Evolutionary conservation across 2,888 invertebrate genomes (phyloP).

Genomic region (Spisula subtruncata): DNA sequence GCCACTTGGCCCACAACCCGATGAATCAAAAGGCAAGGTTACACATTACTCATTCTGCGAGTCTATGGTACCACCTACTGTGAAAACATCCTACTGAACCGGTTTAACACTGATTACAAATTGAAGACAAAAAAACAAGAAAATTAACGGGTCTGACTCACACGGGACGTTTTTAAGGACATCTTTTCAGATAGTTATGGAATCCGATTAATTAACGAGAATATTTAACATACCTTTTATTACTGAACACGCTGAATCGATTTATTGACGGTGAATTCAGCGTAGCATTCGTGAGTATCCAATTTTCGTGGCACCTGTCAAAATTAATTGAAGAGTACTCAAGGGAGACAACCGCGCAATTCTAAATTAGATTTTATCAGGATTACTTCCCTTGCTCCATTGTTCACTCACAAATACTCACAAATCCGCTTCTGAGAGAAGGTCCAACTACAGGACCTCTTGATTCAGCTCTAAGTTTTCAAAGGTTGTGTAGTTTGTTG

Average conservation of each 20-base stretch:
- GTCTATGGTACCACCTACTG: neutral
- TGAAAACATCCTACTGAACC: neutral
- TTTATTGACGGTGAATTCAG: neutral
- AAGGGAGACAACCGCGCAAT: conserved; percentile 39
- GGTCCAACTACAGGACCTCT: too few relatives aligned
- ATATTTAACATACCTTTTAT: neutral
- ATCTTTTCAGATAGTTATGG: neutral
- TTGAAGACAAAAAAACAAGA: neutral
- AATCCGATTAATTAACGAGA: neutral
- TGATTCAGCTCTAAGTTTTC: too few relatives aligned
- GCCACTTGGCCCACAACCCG: neutral
- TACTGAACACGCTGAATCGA: neutral
- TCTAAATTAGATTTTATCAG: neutral
- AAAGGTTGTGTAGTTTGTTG: too few relatives aligned
- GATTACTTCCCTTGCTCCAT: too few relatives aligned
- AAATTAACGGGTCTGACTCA: neutral
- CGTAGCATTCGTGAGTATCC: conserved; percentile 6
- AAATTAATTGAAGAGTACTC: conserved; percentile 30
- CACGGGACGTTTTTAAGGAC: neutral
- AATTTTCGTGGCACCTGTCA: conserved; percentile 56
- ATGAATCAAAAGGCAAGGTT: neutral
- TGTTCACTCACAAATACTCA: too few relatives aligned
- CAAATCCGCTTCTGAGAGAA: too few relatives aligned
- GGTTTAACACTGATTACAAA: neutral
- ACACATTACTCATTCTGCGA: neutral